phyloP scores from a whole-genome alignment of 2,113 vertebrate genomes.

The Zingel zingel region DNA sequence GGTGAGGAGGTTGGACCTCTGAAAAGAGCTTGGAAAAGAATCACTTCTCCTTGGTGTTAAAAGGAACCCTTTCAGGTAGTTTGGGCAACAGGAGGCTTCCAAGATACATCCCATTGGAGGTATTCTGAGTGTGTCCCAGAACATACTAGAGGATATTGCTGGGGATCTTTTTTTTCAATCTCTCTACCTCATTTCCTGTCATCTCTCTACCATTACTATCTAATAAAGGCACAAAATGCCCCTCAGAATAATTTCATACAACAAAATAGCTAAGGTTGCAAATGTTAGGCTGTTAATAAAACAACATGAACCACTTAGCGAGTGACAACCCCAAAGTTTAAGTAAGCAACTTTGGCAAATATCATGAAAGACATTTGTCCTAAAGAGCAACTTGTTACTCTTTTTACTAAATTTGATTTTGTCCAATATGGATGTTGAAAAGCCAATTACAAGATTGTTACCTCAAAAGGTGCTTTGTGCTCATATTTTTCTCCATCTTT shows the following conservation, averaged over 20 bases:
- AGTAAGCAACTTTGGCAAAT: neutral
- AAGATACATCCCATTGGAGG: neutral
- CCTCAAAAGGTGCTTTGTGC: neutral
- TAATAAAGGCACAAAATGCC: constrained; percentile 6
- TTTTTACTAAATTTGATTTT: neutral
- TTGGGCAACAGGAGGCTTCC: neutral
- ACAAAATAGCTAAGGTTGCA: neutral
- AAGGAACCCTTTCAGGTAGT: neutral
- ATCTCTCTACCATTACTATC: neutral
- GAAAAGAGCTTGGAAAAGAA: constrained; percentile 10
- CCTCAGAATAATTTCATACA: constrained; percentile 1
- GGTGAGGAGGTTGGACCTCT: neutral
- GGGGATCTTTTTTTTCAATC: neutral
- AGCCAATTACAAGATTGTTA: neutral
- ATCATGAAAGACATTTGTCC: neutral
- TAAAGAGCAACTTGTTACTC: neutral
- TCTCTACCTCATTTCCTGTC: constrained; percentile 18
- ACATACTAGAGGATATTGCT: neutral
- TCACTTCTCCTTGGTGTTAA: neutral
- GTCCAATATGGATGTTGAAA: neutral
- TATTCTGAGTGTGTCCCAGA: neutral
- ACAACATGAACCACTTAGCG: neutral
- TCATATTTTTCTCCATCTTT: neutral
- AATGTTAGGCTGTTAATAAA: neutral
- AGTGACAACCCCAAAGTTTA: neutral